Conservation (phyloP, 2,888 invertebrate species). For the Hemithea aestivaria region DNA sequence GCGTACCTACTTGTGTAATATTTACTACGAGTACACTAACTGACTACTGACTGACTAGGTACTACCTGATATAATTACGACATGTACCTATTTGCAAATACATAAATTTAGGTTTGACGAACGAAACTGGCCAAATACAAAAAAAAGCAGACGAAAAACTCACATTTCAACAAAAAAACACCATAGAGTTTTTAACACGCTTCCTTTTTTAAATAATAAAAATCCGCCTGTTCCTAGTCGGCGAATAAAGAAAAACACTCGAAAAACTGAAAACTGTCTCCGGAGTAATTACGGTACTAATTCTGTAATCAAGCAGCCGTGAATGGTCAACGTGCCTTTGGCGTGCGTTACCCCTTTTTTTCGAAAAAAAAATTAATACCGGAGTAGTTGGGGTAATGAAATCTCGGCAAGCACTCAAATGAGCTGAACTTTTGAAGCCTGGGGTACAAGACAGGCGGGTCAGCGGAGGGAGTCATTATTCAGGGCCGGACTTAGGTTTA, state of each 20-base stretch:
- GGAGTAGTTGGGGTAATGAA: constrained; percentile 77
- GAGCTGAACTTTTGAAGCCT: constrained; percentile 78
- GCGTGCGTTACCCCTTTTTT: constrained; percentile 66
- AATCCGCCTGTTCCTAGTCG: constrained; percentile 7
- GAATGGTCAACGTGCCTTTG: constrained; percentile 70
- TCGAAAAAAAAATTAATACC: constrained; percentile 57
- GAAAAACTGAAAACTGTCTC: constrained; percentile 62
- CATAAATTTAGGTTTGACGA: constrained; percentile 26
- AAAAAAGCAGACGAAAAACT: constrained; percentile 2
- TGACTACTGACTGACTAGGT: too few relatives aligned
- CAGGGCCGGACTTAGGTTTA: constrained; percentile 51
- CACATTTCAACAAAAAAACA: too few relatives aligned
- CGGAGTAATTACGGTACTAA: constrained; percentile 67
- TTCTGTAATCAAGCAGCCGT: constrained; percentile 66
- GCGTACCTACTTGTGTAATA: too few relatives aligned
- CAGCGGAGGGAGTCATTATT: constrained; percentile 67
- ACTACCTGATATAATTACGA: too few relatives aligned
- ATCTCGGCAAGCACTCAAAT: constrained; percentile 77
- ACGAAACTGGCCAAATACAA: constrained; percentile 1
- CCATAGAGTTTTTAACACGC: constrained; percentile 16
- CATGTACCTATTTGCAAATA: too few relatives aligned
- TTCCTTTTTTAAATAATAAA: constrained; percentile 19
- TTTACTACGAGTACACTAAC: too few relatives aligned
- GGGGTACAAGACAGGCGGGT: constrained; percentile 75
- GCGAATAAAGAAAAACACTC: constrained; percentile 23